These are phyloP conservation scores for Petrocephalus microphthalmus DNA, from an alignment of 2,113 vertebrate species.

Conservation along the genomic window DNA sequence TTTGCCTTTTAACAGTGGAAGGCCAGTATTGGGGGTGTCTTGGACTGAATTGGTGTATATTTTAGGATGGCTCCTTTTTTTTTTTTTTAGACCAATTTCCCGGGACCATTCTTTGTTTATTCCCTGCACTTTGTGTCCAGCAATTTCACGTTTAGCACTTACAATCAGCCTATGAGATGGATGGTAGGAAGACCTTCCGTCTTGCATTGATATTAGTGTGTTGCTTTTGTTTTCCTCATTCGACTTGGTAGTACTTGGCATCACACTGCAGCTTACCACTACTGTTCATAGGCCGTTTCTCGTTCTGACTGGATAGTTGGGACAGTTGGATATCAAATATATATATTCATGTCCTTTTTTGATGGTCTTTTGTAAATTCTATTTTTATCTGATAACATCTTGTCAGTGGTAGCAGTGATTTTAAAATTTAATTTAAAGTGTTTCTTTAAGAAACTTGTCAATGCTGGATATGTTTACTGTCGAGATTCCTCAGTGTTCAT, in stretches of 20 bases:
- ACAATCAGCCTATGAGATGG: background rate
- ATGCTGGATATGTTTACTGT: background rate
- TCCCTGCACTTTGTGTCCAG: background rate
- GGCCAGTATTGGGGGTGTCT: background rate
- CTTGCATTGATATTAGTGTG: background rate
- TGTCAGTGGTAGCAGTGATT: background rate
- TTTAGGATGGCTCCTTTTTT: background rate
- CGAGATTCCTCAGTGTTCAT: background rate
- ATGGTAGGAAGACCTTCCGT: background rate
- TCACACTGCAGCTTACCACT: background rate
- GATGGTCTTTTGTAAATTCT: background rate
- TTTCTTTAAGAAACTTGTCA: background rate
- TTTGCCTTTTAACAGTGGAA: background rate
- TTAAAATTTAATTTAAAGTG: background rate
- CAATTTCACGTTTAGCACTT: background rate
- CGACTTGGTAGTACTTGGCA: background rate
- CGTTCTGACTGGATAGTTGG: background rate
- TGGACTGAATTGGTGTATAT: background rate
- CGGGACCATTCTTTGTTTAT: background rate
- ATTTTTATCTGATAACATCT: background rate
- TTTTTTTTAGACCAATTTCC: background rate
- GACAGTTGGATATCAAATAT: background rate
- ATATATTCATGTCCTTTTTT: background rate
- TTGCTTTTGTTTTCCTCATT: background rate
- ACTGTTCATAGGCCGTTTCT: background rate